Base-by-base conservation (phyloP, 2,113 vertebrate genomes). In the Rhinolophus sinicus region DNA sequence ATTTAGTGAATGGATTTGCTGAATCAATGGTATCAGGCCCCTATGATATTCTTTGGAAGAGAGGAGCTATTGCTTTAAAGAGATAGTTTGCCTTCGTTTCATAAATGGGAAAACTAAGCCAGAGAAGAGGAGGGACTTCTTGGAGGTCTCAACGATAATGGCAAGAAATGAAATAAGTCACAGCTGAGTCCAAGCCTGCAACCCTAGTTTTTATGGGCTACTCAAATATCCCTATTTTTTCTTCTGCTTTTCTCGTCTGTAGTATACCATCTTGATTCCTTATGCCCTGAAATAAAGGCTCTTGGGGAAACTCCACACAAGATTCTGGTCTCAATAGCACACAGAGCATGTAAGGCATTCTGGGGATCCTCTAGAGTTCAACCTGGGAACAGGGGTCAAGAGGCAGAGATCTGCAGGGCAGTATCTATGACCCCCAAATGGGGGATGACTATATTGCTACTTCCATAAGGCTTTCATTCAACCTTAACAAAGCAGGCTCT, bases 101-200 rank as follows among this genome's bases (percentile, higher is more conserved):
- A 77, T 86, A 91, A 91, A 69, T 75, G 26, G 44, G 64, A 95
- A 96, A 97, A 83, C 5, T 70, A 69, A 90, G 65, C 67, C 40
- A 88, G 54, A 54, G 77, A 82, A 89, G 47, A 90, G 28, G 13
- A 96, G n/a, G 80, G 75, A 90, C 75, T 94, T 89, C 35, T 62
- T 92, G 67, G 72, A 94, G 54, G 54, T 86, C 67, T 94, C 84
- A 91, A 78, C 70, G 93, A 96, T 94, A 92, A 93, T 33, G 64
- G 65, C 47, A 82, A 96, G 87, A 76, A 85, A 50, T 35, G 28
- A 84, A 90, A 80, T n/a, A 84, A 76, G n/a, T 70, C 65, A 82
- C 38, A 86, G 69, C 16, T 95, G 69, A 84, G 21, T 88, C 64
- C 35, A 33, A 96, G 38, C 15, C 69, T 81, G 26, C 11, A 19